Base-by-base conservation (phyloP, 2,888 invertebrate genomes). In the Caenorhabditis imperialis region DNA sequence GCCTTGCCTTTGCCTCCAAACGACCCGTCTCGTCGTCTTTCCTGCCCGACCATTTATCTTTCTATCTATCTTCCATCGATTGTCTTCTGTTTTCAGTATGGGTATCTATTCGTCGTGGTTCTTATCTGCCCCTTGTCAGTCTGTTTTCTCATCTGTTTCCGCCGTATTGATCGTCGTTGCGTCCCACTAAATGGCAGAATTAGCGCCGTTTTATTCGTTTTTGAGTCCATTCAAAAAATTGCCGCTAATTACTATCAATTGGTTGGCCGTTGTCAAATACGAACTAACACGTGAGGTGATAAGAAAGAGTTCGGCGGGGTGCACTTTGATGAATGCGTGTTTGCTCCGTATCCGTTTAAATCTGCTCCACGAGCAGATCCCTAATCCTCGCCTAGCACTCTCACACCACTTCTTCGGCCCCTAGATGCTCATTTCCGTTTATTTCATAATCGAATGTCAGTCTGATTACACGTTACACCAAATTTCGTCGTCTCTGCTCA, bases 381-480 rank as follows among this genome's bases (percentile, higher is more conserved):
- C 47, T 40, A 48, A 48, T 48, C 48, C 48, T 1, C 33, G 20
- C 55, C 20, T 35, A 18, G 20, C 27, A 30, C 20, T n/a, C n/a
- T 35, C 57, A n/a, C n/a, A 35, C n/a, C 20, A 38, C 47, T 23
- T 8, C 60, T 50, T n/a, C 16, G 7, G 1, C 16, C 12, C 48
- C 16, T 18, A 30, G n/a, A n/a, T n/a, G n/a, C 47, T 16, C 37
- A 51, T 63, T 63, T 62, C 62, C 62, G 53, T 62, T 51, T 62
- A 47, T 44, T 61, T 61, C 61, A 51, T 51, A 61, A 60, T 60
- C 60, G 42, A 61, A 61, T 61, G 30, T 40, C 33, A 38, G 38
- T 51, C 22, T 37, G 53, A 54, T 54, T 54, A 40, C 38, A 54
- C 40, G 53, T 38, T 54, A 54, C 25, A 25, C 16, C 27, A 25